A percentile compares a stretch with the other conserved stretches of the same genome.
These are phyloP conservation scores for Myodes glareolus DNA, from an alignment of 2,113 vertebrate species.

Conservation along the genomic window DNA sequence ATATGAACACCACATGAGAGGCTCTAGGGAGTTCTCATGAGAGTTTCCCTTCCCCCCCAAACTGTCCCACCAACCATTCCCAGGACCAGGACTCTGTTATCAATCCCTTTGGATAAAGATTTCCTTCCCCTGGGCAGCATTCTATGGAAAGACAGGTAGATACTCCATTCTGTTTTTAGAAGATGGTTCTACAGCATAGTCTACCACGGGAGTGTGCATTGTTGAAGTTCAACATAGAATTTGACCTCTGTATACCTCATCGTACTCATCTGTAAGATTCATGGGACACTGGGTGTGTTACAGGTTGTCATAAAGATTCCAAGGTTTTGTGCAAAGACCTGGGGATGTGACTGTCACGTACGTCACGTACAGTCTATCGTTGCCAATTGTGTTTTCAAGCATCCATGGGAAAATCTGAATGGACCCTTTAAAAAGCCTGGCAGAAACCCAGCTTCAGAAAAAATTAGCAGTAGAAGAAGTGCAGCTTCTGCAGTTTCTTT, in stretches of 20 bases:
- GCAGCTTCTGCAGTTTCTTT: constrained; percentile 73
- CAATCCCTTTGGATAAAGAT: neutral
- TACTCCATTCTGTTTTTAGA: neutral
- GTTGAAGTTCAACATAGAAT: neutral
- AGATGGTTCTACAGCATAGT: neutral
- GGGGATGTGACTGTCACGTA: neutral
- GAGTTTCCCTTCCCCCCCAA: neutral
- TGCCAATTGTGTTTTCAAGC: neutral
- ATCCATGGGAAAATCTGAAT: neutral
- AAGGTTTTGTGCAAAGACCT: neutral
- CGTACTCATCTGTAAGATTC: neutral
- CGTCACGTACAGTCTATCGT: neutral
- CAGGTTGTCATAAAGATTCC: neutral
- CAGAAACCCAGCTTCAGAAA: constrained; percentile 32
- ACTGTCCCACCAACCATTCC: neutral
- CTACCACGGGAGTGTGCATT: neutral
- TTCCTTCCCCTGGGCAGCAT: neutral
- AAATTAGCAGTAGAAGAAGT: constrained; percentile 52
- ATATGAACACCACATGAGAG: neutral
- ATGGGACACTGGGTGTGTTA: neutral
- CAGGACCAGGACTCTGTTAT: neutral
- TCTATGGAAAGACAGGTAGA: neutral
- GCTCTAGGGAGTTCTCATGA: neutral
- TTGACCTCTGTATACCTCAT: neutral
- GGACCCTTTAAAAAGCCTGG: constrained; percentile 70